Base-by-base conservation (phyloP, 2,797 vertebrate genomes). In the Valencia hispanica region DNA sequence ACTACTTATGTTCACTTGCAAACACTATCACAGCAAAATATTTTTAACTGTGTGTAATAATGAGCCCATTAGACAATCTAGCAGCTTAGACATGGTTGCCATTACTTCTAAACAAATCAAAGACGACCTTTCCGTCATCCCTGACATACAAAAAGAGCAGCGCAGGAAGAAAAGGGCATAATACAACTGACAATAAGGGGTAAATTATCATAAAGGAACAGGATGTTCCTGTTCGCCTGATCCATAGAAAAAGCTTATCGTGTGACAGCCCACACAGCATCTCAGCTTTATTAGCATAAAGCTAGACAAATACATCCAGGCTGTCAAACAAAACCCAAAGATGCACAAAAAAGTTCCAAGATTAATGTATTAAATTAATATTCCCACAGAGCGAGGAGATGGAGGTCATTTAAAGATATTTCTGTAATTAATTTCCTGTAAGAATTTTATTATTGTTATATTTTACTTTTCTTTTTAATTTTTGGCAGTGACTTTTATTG, bases 111-210 rank as follows among this genome's bases (percentile, higher is more conserved):
- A 76, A 86, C 81, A 86, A 91, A 86, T 87, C 84, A 90, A 88
- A 91, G 69, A 70, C 71, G 76, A 90, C 90, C 89, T 92, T 94
- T 94, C 86, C 82, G 82, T 86, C 85, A 83, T 75, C 72, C 50
- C 72, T 69, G 80, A 86, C 80, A 71, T 39, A 75, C 72, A 84
- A 50, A 86, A 89, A 90, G 84, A 84, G 86, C 86, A 87, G 48
- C 45, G 39, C 74, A 85, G 61, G 79, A 69, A 79, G 71, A 65
- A 89, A 83, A 84, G 74, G 75, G 70, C 73, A 82, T 72, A 83
- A 86, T 82, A 72, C 30, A 85, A 87, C 63, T 73, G 57, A n/a
- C 73, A 90, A 84, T 77, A 71, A 80, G 68, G 84, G 71, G 71
- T 59, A 59, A 82, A 80, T 86, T 77, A 80, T 87, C 75, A 66